Evolutionary conservation across 2,888 invertebrate species (phyloP).

Genomic region (Himalopsyche tibetana): DNA sequence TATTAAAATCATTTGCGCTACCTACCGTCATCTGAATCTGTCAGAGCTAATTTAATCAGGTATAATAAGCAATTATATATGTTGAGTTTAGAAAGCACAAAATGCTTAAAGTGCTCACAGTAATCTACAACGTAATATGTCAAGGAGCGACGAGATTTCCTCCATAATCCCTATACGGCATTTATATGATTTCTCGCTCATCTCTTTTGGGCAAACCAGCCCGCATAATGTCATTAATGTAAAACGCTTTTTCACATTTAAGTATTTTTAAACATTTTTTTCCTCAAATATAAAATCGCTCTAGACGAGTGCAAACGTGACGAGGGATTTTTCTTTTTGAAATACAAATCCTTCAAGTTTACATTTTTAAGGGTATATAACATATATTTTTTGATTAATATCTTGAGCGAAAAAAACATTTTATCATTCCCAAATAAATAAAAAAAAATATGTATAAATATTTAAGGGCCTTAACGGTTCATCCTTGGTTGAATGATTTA

Average conservation of each 20-base stretch:
- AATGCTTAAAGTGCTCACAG: neutral
- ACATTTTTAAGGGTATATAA: too few species aligned
- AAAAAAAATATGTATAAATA: too few species aligned
- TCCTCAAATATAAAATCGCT: neutral
- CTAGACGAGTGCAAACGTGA: too few species aligned
- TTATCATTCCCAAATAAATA: too few species aligned
- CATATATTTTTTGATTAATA: too few species aligned
- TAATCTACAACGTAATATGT: conserved; percentile 1
- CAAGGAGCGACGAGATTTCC: neutral
- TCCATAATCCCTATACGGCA: neutral
- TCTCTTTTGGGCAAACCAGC: neutral
- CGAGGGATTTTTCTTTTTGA: too few species aligned
- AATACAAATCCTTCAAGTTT: too few species aligned
- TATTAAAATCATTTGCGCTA: too few species aligned
- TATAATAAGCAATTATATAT: conserved; percentile 14
- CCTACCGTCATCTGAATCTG: neutral
- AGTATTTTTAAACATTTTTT: neutral
- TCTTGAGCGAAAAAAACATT: too few species aligned
- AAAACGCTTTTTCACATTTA: neutral
- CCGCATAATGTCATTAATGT: conserved; percentile 14
- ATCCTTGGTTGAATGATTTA: too few species aligned
- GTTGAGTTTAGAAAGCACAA: neutral
- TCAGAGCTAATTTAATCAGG: neutral
- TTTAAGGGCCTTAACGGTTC: too few species aligned
- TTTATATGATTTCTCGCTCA: conserved; percentile 6